Evolutionary conservation across 2,113 vertebrate genomes (phyloP), one percentile per base, ranked within the genome.

Genomic region (Isichthys henryi): DNA sequence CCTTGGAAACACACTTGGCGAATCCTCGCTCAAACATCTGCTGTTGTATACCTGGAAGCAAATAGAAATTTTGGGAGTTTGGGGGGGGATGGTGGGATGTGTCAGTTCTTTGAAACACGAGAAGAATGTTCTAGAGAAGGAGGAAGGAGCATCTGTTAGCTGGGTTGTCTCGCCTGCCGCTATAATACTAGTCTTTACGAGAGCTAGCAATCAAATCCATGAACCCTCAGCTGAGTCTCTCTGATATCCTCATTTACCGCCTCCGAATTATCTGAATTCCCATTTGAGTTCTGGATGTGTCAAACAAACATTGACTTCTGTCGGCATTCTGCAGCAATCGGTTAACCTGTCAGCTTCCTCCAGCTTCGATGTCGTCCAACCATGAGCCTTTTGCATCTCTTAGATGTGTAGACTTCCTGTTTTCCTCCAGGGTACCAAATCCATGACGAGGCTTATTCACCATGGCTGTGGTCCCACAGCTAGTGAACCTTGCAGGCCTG

Each of bases 1-100:
- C 94, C 94, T 89, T 92, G 93, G 94, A 94, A 94, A 95, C 94
- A 53, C 82, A 90, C 87, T 84, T 88, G 85, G 83, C 88, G 91
- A 91, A 92, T 88, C 88, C 88, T 87, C 90, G 87, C 90, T 74
- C 70, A 91, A 89, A 90, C 90, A 85, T 88, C 91, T 58, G 46
- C 89, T 89, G 90, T 66, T 88, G 74, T 84, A 56, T 88, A 89
- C 87, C 74, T 89, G 77, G 90, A 88, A 91, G 86, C 39, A n/a
- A 66, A 58, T 90, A 46, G 49, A 80, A 80, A 43, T 80, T 43
- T 80, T 86, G 23, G 39, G 80, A 39, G 86, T 62, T 48, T n/a
- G n/a, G 88, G 43, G 80, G 56, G 53, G 21, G 88, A 23, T 53
- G 31, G 17, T 31, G 85, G 46, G 35, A 35, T 13, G 21, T 90